These are phyloP conservation scores for Galemys pyrenaicus DNA, from an alignment of 2,113 vertebrate genomes.

Conservation along the genomic window DNA sequence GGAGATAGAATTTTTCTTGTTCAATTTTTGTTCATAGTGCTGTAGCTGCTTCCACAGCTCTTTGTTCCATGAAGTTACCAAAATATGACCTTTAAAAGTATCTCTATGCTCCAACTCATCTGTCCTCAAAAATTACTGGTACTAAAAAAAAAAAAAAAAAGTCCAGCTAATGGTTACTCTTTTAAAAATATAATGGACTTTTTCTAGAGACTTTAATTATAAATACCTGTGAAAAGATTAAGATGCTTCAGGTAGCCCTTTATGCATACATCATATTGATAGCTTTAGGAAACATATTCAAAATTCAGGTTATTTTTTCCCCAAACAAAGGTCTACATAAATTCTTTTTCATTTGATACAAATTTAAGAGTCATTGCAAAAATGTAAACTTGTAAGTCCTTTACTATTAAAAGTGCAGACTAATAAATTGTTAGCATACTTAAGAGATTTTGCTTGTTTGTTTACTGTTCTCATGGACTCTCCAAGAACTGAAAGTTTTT, in stretches of 20 bases:
- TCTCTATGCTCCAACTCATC: not conserved
- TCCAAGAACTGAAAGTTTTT: not conserved
- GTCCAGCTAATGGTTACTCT: not conserved
- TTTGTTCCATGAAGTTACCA: not conserved
- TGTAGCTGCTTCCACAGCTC: not conserved
- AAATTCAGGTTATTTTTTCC: not conserved
- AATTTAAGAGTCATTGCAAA: not conserved
- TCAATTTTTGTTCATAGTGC: not conserved
- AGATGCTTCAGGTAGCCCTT: not conserved
- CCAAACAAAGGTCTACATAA: not conserved
- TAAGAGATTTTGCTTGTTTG: not conserved
- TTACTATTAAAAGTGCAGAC: not conserved
- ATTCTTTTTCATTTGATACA: not conserved
- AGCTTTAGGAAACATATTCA: not conserved
- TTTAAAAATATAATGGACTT: not conserved
- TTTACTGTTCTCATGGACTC: not conserved
- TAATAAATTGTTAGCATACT: not conserved
- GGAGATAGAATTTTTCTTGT: not conserved
- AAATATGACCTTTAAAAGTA: not conserved
- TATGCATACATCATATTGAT: not conserved
- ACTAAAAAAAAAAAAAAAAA: constrained; percentile 19
- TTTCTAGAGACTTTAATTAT: not conserved
- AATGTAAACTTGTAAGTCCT: not conserved
- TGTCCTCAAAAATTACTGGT: not conserved
- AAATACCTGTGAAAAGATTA: not conserved